phyloP scores from a whole-genome alignment of 2,797 vertebrate genomes.

The Thalassophryne amazonica region DNA sequence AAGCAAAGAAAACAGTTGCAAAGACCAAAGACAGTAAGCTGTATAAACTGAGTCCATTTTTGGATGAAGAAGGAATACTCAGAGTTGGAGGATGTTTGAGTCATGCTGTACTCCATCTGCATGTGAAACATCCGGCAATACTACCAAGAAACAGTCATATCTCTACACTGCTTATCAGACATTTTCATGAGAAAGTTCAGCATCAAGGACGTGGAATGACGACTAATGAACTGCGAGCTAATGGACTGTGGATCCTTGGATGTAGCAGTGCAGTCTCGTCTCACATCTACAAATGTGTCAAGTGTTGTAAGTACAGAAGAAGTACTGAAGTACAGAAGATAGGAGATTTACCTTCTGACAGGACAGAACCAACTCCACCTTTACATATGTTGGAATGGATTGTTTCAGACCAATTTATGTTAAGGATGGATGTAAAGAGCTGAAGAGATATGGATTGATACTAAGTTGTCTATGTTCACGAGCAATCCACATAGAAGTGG shows the following conservation, averaged over 20 bases:
- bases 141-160: no score
- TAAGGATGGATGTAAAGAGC: constrained; percentile 8
- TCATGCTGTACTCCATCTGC: neutral
- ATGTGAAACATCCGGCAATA: neutral
- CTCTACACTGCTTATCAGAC: neutral
- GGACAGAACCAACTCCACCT: constrained; percentile 13
- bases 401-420: constrained; percentile 21
- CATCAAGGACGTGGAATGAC: neutral
- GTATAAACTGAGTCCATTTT: constrained; percentile 22
- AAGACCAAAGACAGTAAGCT: constrained; percentile 9
- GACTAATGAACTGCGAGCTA: neutral
- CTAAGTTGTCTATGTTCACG: constrained; percentile 25
- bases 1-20: neutral
- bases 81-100: constrained; percentile 7
- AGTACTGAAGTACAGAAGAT: constrained; percentile 12
- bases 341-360: constrained; percentile 10
- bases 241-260: neutral
- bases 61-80: constrained; percentile 13
- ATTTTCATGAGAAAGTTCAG: neutral
- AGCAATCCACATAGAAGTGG: constrained; percentile 11
- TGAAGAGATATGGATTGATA: constrained; percentile 19
- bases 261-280: neutral
- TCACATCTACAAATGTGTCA: constrained; percentile 12
- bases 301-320: constrained; percentile 10
- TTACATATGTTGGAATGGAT: constrained; percentile 11